Conservation (phyloP, 2,113 vertebrate genomes). For the Sinocyclocheilus maitianheensis region DNA sequence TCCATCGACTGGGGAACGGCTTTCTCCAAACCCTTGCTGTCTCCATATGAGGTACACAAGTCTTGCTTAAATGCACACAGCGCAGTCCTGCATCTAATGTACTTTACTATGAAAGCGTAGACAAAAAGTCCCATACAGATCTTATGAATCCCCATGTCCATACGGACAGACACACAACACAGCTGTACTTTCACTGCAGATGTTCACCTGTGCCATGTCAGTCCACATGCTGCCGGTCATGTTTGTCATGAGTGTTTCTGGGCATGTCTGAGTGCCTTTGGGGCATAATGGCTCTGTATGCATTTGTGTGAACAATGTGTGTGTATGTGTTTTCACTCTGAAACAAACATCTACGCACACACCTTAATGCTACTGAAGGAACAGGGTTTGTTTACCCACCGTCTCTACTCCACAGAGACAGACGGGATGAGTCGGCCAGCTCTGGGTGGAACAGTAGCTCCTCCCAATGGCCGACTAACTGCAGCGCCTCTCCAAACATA, state of each 20-base stretch:
- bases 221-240: background rate
- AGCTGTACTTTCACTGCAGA: constrained; percentile 14
- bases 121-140: constrained; percentile 20
- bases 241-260: constrained; percentile 8
- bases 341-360: constrained; percentile 9
- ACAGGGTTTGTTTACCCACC: constrained; percentile 10
- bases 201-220: background rate
- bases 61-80: constrained; percentile 13
- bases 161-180: background rate
- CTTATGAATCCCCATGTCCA: background rate
- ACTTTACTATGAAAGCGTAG: constrained; percentile 34
- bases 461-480: constrained; percentile 38
- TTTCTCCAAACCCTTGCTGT: constrained; percentile 91
- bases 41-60: constrained; percentile 92
- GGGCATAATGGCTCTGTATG: background rate
- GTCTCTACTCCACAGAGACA: background rate
- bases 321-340: background rate
- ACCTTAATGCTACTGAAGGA: constrained; percentile 4
- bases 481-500: constrained; percentile 6
- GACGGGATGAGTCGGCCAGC: background rate
- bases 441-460: constrained; percentile 40
- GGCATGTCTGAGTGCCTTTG: background rate
- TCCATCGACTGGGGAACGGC: constrained; percentile 97
- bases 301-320: background rate
- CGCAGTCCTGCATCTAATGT: constrained; percentile 8